Evolutionary conservation across 2,797 vertebrate genomes (phyloP).

Genomic region (Mus minutoides): DNA sequence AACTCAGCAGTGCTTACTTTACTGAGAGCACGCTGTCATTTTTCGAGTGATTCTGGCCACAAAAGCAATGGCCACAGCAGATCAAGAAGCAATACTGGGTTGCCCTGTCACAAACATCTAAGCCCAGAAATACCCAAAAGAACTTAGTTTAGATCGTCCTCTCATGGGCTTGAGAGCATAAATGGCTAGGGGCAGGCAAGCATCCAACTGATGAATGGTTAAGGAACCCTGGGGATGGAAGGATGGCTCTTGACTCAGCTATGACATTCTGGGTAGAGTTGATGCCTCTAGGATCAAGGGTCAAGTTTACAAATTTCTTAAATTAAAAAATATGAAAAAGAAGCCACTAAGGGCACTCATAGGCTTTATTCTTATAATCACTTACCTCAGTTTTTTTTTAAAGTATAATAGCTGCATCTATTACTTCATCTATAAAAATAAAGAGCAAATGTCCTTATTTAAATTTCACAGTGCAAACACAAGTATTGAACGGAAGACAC

Average conservation of each 20-base stretch:
- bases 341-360: background rate
- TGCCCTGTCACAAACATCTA: constrained; percentile 26
- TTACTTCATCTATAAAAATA: constrained; percentile 28
- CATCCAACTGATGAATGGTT: background rate
- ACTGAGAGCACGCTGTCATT: background rate
- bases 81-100: constrained; percentile 4
- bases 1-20: background rate
- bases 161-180: background rate
- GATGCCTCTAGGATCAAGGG: background rate
- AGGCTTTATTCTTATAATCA: constrained; percentile 1
- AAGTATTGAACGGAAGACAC: background rate
- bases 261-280: background rate
- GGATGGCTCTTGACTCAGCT: background rate
- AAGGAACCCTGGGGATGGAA: background rate
- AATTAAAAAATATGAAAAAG: constrained; percentile 54
- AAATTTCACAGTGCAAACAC: constrained; percentile 33
- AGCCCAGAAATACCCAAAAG: background rate
- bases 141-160: constrained; percentile 33
- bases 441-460: background rate
- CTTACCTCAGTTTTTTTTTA: background rate
- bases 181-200: background rate
- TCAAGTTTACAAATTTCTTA: constrained; percentile 65
- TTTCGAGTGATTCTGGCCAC: background rate
- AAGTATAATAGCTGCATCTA: constrained; percentile 17
- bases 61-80: constrained; percentile 5